Base-by-base conservation (phyloP, 2,797 vertebrate species). In the Yasuhikotakia modesta region DNA sequence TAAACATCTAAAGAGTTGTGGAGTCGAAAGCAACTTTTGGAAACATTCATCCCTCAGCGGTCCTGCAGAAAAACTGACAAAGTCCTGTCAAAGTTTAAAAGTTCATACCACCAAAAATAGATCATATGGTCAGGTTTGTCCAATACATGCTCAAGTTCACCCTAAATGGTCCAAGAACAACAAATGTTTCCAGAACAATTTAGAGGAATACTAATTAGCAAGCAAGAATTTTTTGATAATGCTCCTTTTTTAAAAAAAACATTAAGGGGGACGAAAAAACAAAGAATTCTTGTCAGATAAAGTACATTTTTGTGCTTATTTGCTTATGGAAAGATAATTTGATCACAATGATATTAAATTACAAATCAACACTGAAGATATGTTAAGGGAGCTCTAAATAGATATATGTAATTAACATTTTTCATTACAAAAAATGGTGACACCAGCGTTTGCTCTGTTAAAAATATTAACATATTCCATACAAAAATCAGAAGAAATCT, bases 201-300 rank as follows among this genome's bases (percentile, higher is more conserved):
- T 30, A 60, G 13, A 61, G 17, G 16, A 14, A 32, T 61, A 32
- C 8, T 61, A 14, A 35, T n/a, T 35, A 63, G 6, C 30, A 57
- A 66, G 65, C 10, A 60, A 53, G 70, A 35, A 52, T 66, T 58
- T 35, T 60, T 3, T 13, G 67, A 35, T 7, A 72, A 68, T 35
- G 45, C 32, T 27, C n/a, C n/a, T 10, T 45, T n/a, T 10, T 45
- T n/a, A 64, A 2, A 66, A 30, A 4, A 61, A 68, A 17, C 35
- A 55, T 69, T 14, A 55, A 77, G 27, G 11, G 24, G 2, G 11
- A 69, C 8, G 45, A 69, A 50, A 50, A 50, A 50, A 50, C 0
- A 60, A 14, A 60, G 27, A 2, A 22, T 21, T 53, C 2, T 8
- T 10, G 27, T 27, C 27, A 21, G 48, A 21, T 53, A 21, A 21